A percentile compares a stretch with the other conserved stretches of the same genome.
These are phyloP conservation scores for Drosophila trapezifrons DNA, from an alignment of 1,140 invertebrate species.

Conservation along the genomic window DNA sequence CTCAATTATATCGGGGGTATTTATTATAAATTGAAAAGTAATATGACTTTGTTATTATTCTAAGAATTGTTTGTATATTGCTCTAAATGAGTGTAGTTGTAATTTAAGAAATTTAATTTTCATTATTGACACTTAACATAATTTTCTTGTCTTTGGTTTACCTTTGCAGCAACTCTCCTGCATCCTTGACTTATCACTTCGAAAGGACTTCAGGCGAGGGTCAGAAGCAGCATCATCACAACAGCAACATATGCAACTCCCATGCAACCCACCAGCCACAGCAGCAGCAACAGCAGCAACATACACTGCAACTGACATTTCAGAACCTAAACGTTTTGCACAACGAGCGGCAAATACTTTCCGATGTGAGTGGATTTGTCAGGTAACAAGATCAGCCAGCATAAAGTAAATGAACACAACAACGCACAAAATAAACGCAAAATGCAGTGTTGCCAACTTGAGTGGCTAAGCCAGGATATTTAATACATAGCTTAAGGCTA, in stretches of 20 bases:
- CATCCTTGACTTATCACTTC: constrained; percentile 84
- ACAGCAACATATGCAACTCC: constrained; percentile 75
- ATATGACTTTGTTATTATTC: neutral
- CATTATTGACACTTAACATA: no score
- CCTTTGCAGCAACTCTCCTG: constrained; percentile 23
- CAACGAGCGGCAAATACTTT: constrained; percentile 87
- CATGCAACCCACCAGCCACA: constrained; percentile 34
- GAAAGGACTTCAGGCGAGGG: constrained; percentile 16
- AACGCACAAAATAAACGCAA: constrained; percentile 12
- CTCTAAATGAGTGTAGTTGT: neutral
- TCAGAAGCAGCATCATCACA: constrained; percentile 45
- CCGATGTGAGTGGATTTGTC: constrained; percentile 90
- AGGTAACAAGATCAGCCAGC: constrained; percentile 82
- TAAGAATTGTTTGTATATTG: neutral
- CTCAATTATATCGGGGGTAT: no score
- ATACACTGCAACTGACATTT: constrained; percentile 89
- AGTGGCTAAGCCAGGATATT: no score
- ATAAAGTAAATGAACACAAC: constrained; percentile 30
- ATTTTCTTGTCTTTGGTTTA: neutral
- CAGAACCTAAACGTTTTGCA: constrained; percentile 86
- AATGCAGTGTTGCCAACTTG: constrained; percentile 12
- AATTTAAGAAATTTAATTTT: no score
- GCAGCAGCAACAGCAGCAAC: constrained; percentile 73
- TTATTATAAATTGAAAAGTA: no score
- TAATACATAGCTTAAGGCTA: no score